Conservation (phyloP, 1,140 invertebrate genomes). For the Eumaeus atala region DNA sequence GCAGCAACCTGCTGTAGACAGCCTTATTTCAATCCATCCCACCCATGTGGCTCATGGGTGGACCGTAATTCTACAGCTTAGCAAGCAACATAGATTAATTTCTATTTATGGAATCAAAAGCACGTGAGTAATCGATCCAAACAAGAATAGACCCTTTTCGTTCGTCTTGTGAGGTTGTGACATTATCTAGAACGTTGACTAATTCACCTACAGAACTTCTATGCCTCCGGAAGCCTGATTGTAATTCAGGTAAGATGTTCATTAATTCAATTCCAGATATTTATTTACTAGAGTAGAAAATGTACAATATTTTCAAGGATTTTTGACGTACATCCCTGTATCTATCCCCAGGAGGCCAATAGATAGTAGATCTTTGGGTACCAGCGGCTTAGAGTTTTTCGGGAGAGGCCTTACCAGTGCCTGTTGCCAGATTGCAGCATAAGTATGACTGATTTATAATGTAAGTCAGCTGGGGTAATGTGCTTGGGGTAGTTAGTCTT, state of each 20-base stretch:
- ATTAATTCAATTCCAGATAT: slow-evolving; percentile 5
- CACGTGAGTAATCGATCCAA: slow-evolving; percentile 9
- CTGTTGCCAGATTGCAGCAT: not conserved
- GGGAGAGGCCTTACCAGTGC: not conserved
- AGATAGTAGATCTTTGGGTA: slow-evolving; percentile 5
- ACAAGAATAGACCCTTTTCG: not conserved
- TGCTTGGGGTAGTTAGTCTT: not conserved
- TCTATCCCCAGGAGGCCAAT: not conserved
- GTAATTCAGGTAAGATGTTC: not conserved
- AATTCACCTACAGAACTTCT: slow-evolving; percentile 1
- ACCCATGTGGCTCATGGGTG: too few species aligned
- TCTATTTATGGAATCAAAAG: slow-evolving; percentile 5
- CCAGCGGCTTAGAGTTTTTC: not conserved
- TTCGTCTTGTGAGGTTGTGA: not conserved
- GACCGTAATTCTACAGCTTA: slow-evolving; percentile 4
- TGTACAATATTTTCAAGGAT: slow-evolving; percentile 11
- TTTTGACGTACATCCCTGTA: slow-evolving; percentile 1
- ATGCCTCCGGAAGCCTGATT: slow-evolving; percentile 11
- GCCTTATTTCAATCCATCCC: too few species aligned
- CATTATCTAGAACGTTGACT: slow-evolving; percentile 2
- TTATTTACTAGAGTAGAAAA: not conserved
- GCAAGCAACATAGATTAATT: slow-evolving; percentile 4
- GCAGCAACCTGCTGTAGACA: too few species aligned
- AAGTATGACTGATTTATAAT: not conserved
- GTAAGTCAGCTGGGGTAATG: not conserved